Evolutionary conservation across 2,113 vertebrate species (phyloP).

Genomic region (Laticauda colubrina): DNA sequence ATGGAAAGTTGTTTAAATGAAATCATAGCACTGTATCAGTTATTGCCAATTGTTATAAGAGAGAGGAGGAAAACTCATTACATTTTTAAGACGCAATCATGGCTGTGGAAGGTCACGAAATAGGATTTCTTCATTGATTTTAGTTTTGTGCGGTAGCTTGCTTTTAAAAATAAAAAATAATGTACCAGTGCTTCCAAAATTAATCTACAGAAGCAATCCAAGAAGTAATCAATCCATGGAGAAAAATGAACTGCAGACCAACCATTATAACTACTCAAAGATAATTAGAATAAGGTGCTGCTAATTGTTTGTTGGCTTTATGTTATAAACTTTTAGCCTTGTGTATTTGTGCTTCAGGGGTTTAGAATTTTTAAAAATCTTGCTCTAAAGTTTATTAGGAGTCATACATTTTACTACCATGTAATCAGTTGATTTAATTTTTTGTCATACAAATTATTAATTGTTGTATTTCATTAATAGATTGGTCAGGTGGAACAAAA

Average conservation of each 20-base stretch:
- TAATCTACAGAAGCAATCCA: slow-evolving; percentile 56
- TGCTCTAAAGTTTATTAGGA: slow-evolving; percentile 58
- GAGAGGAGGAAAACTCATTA: neutral
- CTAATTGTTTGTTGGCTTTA: slow-evolving; percentile 71
- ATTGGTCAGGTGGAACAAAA: slow-evolving; percentile 23
- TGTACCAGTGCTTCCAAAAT: slow-evolving; percentile 46
- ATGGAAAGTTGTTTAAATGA: slow-evolving; percentile 43
- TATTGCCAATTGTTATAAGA: slow-evolving; percentile 39
- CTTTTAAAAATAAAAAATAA: slow-evolving; percentile 11
- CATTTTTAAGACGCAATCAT: neutral
- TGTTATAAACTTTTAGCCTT: slow-evolving; percentile 42
- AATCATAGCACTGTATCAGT: slow-evolving; percentile 45
- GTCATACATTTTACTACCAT: slow-evolving; percentile 53
- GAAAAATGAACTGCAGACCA: slow-evolving; percentile 62
- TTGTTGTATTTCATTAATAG: slow-evolving; percentile 53
- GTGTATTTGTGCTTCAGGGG: slow-evolving; percentile 49
- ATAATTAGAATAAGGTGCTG: slow-evolving; percentile 71
- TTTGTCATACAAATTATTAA: slow-evolving; percentile 59
- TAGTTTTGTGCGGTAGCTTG: slow-evolving; percentile 28
- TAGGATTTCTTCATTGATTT: slow-evolving; percentile 25
- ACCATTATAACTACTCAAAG: slow-evolving; percentile 63
- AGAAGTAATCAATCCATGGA: slow-evolving; percentile 57
- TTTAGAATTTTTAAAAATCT: slow-evolving; percentile 61
- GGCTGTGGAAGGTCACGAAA: slow-evolving; percentile 6
- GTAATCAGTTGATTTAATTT: slow-evolving; percentile 60